Base-by-base conservation (phyloP, 2,113 vertebrate species). In the Gymnobelideus leadbeateri region DNA sequence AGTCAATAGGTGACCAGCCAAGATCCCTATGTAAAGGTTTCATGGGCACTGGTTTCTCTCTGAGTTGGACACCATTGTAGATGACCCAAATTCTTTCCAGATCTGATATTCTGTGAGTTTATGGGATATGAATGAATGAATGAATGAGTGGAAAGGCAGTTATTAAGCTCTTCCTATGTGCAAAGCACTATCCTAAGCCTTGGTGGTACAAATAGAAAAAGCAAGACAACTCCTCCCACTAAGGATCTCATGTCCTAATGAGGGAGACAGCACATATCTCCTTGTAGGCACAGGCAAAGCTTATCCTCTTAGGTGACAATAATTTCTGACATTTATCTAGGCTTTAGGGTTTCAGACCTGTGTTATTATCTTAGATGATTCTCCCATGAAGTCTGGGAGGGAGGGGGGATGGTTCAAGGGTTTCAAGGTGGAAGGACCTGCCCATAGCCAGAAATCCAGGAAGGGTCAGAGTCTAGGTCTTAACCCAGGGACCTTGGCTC, bases 381-480 rank as follows among this genome's bases (percentile, higher is more conserved):
- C 68, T 84, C n/a, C n/a, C 16, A 43, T 21, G n/a, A 43, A 43
- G 2, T 90, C 53, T 61, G 25, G 49, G 23, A 51, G 28, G 61
- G 50, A 37, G 54, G 0, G 3, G 51, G 43, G 19, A 57, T 93
- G 90, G 11, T n/a, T 1, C 14, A 24, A 92, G 19, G 54, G 3
- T 0, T 0, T 37, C 24, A 25, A 90, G 28, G 49, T 90, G 10
- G 21, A 0, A 19, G 37, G 51, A 4, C 9, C 1, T 90, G 16
- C 90, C n/a, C 37, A 51, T 25, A 26, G 16, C 28, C 91, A 68
- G 57, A 37, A 68, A 37, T 28, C 5, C 21, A 2, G n/a, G 49
- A 53, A 51, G 8, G 24, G 37, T 43, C 11, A 43, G 25, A 77
- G 19, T 84, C 50, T 57, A 31, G 28, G n/a, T 54, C 25, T 25